These are phyloP conservation scores for Sweltsa coloradensis DNA, from an alignment of 1,140 invertebrate genomes.

Conservation along the genomic window DNA sequence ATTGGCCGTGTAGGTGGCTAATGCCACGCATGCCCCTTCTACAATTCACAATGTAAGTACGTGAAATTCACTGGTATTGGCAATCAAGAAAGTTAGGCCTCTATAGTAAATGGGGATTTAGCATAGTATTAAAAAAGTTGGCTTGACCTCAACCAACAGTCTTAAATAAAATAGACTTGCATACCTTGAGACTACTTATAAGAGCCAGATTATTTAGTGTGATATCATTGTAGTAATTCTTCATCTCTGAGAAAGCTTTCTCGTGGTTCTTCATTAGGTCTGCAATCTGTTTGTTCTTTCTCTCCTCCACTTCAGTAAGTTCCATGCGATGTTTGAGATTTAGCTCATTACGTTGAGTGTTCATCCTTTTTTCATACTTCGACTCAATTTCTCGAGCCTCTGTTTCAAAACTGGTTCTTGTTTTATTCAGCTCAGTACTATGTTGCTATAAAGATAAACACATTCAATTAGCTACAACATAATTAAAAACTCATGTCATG, in stretches of 20 bases:
- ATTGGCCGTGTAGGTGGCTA: too few species aligned
- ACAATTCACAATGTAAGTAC: constrained; percentile 1
- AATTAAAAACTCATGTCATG: too few species aligned
- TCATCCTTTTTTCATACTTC: constrained; percentile 69
- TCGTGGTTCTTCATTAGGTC: constrained; percentile 73
- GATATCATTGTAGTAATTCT: constrained; percentile 90
- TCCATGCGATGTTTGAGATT: constrained; percentile 62
- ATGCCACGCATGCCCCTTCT: not conserved
- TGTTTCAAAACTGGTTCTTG: constrained; percentile 57
- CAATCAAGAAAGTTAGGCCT: not conserved
- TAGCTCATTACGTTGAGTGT: constrained; percentile 56
- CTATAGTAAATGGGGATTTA: not conserved
- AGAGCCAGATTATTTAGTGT: constrained; percentile 79
- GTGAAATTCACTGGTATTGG: not conserved
- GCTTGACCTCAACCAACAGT: too few species aligned
- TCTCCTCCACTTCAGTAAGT: constrained; percentile 75
- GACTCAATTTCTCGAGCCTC: constrained; percentile 64
- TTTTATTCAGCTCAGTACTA: constrained; percentile 48
- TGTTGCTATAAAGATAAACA: constrained; percentile 29
- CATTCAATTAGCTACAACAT: too few species aligned
- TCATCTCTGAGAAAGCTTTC: constrained; percentile 73
- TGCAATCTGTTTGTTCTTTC: constrained; percentile 76
- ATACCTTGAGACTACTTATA: constrained; percentile 64
- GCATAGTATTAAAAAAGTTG: too few species aligned
- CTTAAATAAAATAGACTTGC: constrained; percentile 5